phyloP scores from a whole-genome alignment of 1,140 invertebrate species.

The Tetranychus cinnabarinus region DNA sequence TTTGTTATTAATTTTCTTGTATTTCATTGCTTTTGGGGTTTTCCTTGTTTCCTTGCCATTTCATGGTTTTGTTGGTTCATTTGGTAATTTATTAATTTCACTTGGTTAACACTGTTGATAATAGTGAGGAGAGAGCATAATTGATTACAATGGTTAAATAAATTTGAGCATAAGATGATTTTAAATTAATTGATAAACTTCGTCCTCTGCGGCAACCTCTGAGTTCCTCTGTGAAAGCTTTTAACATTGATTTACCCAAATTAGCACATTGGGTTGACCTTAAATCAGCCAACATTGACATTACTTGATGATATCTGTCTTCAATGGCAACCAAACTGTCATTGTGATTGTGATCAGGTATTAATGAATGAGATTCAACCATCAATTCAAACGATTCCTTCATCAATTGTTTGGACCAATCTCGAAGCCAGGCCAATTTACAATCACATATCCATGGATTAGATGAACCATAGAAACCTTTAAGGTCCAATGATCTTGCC shows the following conservation, averaged over 20 bases:
- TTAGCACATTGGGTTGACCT: neutral
- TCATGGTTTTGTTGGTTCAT: too few species aligned
- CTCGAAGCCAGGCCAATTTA: neutral
- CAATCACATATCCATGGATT: conserved; percentile 1
- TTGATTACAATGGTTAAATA: too few species aligned
- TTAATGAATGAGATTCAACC: neutral
- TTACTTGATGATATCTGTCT: neutral
- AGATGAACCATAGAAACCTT: neutral
- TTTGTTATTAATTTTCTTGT: too few species aligned
- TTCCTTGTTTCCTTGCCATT: too few species aligned
- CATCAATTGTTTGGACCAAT: neutral
- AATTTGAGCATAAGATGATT: too few species aligned
- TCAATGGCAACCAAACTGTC: neutral
- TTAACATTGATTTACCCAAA: neutral
- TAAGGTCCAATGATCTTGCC: neutral
- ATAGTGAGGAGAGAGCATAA: neutral
- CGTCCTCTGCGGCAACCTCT: neutral
- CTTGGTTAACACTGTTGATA: neutral
- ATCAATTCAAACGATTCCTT: neutral
- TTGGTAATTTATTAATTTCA: too few species aligned
- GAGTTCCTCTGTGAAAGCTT: neutral
- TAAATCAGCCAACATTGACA: neutral
- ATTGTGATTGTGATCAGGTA: neutral
- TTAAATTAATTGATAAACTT: neutral
- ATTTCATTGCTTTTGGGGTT: too few species aligned